Percentiles rank a stretch among this genome's conserved stretches.
phyloP scores from a whole-genome alignment of 1,140 invertebrate genomes.

The Neocloeon triangulifer region DNA sequence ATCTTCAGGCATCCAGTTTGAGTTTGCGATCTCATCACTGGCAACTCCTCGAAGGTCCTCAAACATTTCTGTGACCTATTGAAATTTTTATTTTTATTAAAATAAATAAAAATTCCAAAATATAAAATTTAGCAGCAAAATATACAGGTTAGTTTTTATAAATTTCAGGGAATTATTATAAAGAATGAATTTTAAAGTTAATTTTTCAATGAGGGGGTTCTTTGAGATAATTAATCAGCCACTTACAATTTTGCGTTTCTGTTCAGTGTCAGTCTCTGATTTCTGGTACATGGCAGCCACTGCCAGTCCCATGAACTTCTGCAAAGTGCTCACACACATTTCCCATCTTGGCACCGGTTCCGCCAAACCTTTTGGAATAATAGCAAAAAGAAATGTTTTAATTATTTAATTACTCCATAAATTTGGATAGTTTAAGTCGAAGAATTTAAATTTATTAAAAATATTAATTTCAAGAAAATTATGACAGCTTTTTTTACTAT shows the following conservation, averaged over 20 bases:
- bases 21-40: constrained; percentile 10
- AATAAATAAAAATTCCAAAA: too few species aligned
- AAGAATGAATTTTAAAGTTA: too few species aligned
- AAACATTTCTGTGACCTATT: constrained; percentile 19
- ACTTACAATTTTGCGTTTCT: constrained; percentile 9
- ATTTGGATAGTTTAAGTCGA: too few species aligned
- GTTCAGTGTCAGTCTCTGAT: too few species aligned
- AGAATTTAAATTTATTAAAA: constrained; percentile 5
- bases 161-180: too few species aligned
- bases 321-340: constrained; percentile 25
- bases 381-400: too few species aligned
- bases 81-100: too few species aligned
- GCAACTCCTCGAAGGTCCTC: constrained; percentile 13
- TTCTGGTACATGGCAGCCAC: constrained; percentile 25
- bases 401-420: too few species aligned
- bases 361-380: constrained; percentile 16
- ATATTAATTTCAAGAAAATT: constrained; percentile 3
- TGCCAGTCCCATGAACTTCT: constrained; percentile 26
- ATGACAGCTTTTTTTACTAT: constrained; percentile 1
- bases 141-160: too few species aligned
- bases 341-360: constrained; percentile 26
- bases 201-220: too few species aligned
- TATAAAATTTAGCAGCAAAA: too few species aligned
- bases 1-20: constrained; percentile 11
- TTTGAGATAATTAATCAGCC: constrained; percentile 10